Conservation (phyloP, 2,113 vertebrate genomes). For the Halcyon malimbica region DNA sequence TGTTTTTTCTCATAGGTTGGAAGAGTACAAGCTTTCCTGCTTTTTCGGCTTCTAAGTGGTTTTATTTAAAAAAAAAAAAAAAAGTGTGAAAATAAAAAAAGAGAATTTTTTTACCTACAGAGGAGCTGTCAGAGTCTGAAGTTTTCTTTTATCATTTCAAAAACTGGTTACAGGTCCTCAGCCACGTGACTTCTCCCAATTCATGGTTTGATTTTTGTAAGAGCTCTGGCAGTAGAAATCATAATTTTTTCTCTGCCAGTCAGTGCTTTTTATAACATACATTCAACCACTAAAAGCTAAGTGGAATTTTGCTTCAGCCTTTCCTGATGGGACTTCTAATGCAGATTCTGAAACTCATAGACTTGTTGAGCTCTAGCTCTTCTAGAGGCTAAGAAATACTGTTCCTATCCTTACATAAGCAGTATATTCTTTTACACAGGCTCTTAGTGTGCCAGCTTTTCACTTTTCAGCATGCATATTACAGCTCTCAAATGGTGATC, state of each 20-base stretch:
- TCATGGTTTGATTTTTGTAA: conserved; percentile 31
- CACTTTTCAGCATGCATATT: background rate
- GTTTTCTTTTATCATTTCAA: conserved; percentile 13
- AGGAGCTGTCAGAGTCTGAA: conserved; percentile 4
- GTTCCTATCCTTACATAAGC: background rate
- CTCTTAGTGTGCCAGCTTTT: background rate
- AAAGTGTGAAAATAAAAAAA: background rate
- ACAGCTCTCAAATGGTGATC: background rate
- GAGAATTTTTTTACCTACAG: background rate
- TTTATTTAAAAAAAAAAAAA: background rate
- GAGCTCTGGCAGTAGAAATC: conserved; percentile 9
- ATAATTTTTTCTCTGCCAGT: background rate
- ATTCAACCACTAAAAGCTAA: conserved; percentile 10
- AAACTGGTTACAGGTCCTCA: background rate
- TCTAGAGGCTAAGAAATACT: background rate
- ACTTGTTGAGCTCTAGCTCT: background rate
- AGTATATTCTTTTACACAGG: background rate
- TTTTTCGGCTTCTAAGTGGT: background rate
- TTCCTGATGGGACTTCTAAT: background rate
- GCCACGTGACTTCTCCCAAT: conserved; percentile 16
- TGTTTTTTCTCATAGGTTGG: background rate
- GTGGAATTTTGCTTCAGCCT: background rate
- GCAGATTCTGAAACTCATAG: background rate
- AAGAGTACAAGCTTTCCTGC: background rate
- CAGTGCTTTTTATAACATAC: conserved; percentile 10